These are phyloP conservation scores for Drosophila gaucha DNA, from an alignment of 2,888 invertebrate species.

Conservation along the genomic window DNA sequence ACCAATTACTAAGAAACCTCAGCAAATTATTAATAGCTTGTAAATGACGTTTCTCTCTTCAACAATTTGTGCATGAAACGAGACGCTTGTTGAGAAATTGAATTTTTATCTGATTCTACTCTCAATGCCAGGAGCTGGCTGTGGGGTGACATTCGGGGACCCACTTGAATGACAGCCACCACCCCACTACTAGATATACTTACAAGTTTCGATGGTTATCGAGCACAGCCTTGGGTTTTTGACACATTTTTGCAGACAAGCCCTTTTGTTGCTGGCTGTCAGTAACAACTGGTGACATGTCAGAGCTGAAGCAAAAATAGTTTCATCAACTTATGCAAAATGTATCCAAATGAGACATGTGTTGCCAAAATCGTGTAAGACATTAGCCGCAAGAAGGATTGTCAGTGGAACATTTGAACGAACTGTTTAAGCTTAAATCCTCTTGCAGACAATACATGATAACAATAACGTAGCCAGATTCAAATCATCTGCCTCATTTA, in stretches of 20 bases:
- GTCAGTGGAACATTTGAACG: neutral
- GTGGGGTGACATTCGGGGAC: slow-evolving; percentile 1
- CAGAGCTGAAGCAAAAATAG: slow-evolving; percentile 46
- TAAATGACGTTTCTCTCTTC: neutral
- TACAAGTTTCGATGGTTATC: slow-evolving; percentile 46
- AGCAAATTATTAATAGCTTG: neutral
- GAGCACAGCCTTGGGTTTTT: slow-evolving; percentile 34
- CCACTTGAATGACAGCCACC: slow-evolving; percentile 2
- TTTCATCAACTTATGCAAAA: slow-evolving; percentile 68
- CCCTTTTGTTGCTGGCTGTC: slow-evolving; percentile 73
- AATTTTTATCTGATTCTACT: slow-evolving; percentile 7
- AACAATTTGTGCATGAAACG: neutral
- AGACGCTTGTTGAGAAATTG: slow-evolving; percentile 18
- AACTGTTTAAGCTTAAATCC: neutral
- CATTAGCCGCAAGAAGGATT: slow-evolving; percentile 14
- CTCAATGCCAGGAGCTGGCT: slow-evolving; percentile 18
- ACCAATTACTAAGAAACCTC: slow-evolving; percentile 7
- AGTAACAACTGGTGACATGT: slow-evolving; percentile 62
- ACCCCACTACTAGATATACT: slow-evolving; percentile 1
- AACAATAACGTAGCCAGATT: neutral
- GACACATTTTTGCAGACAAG: slow-evolving; percentile 41
- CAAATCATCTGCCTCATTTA: neutral
- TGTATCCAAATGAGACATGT: slow-evolving; percentile 43
- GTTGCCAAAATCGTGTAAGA: slow-evolving; percentile 28
- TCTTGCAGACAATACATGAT: neutral